Conservation (phyloP, 2,113 vertebrate species). For the Cairina moschata region DNA sequence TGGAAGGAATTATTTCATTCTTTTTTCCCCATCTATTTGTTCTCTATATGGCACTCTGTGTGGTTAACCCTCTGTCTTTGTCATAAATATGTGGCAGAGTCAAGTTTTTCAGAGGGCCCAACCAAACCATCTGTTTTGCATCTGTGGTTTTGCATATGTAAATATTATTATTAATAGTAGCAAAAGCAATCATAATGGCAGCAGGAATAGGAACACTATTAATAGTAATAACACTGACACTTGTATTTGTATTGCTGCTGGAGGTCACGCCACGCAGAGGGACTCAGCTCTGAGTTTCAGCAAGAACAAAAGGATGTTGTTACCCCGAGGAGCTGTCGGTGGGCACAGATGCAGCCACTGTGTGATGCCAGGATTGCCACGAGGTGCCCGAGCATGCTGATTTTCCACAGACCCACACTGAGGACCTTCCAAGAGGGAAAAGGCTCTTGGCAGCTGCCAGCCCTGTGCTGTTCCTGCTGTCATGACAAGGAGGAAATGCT, state of each 20-base stretch:
- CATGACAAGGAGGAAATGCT: neutral
- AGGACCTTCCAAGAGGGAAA: neutral
- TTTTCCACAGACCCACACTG: neutral
- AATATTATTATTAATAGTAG: slow-evolving; percentile 71
- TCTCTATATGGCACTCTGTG: slow-evolving; percentile 47
- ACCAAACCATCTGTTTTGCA: slow-evolving; percentile 65
- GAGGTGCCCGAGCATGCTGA: rapidly evolving
- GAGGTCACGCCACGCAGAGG: neutral
- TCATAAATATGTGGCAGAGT: slow-evolving; percentile 58
- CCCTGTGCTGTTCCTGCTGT: neutral
- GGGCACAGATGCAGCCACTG: neutral
- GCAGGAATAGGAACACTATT: slow-evolving; percentile 68
- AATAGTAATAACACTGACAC: slow-evolving; percentile 31
- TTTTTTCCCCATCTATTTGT: slow-evolving; percentile 44
- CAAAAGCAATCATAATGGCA: slow-evolving; percentile 44
- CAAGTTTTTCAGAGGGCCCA: slow-evolving; percentile 30
- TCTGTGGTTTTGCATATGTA: slow-evolving; percentile 72
- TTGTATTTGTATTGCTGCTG: slow-evolving; percentile 53
- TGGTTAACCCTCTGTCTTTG: slow-evolving; percentile 47
- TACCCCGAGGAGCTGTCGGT: neutral
- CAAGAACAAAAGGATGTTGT: neutral
- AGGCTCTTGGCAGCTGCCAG: neutral
- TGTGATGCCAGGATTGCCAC: neutral
- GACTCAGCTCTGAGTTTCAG: neutral
- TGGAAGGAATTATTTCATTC: slow-evolving; percentile 69